phyloP scores from a whole-genome alignment of 1,140 invertebrate species.

The Drosophila pachea region DNA sequence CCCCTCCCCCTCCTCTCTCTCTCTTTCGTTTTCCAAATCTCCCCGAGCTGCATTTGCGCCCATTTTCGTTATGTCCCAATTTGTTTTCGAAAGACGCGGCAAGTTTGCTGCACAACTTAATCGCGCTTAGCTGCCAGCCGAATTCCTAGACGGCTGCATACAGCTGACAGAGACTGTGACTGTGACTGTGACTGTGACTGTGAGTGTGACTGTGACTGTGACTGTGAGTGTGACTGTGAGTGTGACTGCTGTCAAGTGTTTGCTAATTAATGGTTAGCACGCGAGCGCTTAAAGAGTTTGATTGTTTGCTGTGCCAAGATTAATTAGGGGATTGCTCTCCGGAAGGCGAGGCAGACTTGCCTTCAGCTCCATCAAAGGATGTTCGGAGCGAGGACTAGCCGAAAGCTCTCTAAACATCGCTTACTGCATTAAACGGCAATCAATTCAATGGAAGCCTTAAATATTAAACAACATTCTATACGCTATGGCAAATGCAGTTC shows the following conservation, averaged over 20 bases:
- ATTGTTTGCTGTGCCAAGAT: conserved; percentile 13
- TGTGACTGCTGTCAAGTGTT: conserved; percentile 13
- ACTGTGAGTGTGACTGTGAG: too few species aligned
- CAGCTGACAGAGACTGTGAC: conserved; percentile 10
- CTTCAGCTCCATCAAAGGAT: not conserved
- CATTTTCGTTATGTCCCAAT: conserved; percentile 21
- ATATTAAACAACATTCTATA: too few species aligned
- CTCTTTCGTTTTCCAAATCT: not conserved
- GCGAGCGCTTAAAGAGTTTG: conserved; percentile 10
- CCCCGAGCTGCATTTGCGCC: conserved; percentile 2
- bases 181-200: too few species aligned
- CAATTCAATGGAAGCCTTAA: too few species aligned
- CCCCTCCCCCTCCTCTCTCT: not conserved
- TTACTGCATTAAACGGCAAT: too few species aligned
- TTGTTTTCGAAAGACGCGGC: conserved; percentile 26
- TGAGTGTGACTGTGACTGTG: too few species aligned
- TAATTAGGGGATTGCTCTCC: conserved; percentile 6
- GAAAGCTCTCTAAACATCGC: too few species aligned
- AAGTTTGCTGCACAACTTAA: conserved; percentile 30
- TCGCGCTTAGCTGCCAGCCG: conserved; percentile 13
- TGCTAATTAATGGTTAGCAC: conserved; percentile 15
- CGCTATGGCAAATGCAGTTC: not conserved
- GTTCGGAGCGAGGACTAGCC: not conserved
- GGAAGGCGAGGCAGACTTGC: not conserved
- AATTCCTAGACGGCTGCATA: not conserved